A percentile compares a stretch with the other conserved stretches of the same genome.
These are phyloP conservation scores for Peromyscus attwateri DNA, from an alignment of 2,797 vertebrate species.

Conservation along the genomic window DNA sequence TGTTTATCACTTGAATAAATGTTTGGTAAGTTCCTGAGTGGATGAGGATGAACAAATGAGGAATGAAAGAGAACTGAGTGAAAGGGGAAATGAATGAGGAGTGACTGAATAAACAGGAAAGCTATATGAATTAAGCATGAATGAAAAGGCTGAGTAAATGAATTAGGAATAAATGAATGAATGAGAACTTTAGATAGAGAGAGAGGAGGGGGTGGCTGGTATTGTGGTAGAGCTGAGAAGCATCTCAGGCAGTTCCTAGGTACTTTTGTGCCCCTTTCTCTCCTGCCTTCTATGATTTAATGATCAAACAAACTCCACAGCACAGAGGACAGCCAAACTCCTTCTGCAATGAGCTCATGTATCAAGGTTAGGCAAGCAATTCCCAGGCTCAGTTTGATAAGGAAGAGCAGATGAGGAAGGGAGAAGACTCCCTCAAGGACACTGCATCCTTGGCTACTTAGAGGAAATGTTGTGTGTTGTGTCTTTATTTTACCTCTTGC, in stretches of 20 bases:
- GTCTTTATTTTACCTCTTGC: constrained; percentile 85
- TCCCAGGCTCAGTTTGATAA: not conserved
- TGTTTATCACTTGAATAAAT: not conserved
- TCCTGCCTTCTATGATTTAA: not conserved
- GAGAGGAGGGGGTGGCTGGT: no score
- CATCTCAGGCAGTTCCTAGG: not conserved
- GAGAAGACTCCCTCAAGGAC: not conserved
- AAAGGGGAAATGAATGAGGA: not conserved
- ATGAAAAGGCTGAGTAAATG: not conserved
- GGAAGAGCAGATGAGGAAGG: not conserved
- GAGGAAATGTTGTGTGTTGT: constrained; percentile 81
- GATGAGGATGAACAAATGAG: no score
- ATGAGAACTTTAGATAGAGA: not conserved
- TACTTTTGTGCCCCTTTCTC: not conserved
- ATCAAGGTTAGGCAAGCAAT: not conserved
- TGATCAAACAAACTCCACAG: not conserved
- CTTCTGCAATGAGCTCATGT: not conserved
- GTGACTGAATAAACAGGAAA: not conserved
- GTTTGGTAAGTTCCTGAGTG: not conserved
- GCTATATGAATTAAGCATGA: not conserved
- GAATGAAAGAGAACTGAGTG: not conserved
- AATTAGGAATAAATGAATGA: not conserved
- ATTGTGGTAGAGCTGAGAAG: not conserved
- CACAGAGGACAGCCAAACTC: not conserved
- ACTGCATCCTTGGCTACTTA: not conserved